Percentiles rank a stretch among this genome's conserved stretches.
Conservation (phyloP, 2,888 invertebrate genomes). For the Syrphus vitripennis region DNA sequence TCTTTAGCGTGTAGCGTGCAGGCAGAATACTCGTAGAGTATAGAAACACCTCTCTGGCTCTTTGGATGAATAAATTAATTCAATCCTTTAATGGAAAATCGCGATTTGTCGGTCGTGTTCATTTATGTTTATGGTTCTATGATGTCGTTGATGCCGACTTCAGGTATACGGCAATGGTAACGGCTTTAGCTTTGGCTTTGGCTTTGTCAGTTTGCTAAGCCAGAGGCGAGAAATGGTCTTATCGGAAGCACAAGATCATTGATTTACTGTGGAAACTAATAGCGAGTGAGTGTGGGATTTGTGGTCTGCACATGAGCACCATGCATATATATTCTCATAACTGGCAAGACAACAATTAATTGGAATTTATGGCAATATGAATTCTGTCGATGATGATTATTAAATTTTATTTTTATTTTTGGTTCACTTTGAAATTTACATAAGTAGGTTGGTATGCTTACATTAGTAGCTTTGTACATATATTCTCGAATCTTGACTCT, state of each 20-base stretch:
- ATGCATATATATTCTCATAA: not conserved
- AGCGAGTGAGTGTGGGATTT: slow-evolving; percentile 49
- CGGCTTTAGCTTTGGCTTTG: not conserved
- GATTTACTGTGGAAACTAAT: slow-evolving; percentile 46
- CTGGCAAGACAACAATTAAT: slow-evolving; percentile 19
- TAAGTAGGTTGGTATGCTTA: not conserved
- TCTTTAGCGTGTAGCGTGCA: too few species aligned
- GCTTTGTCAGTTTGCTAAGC: not conserved
- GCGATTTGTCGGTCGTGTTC: slow-evolving; percentile 52
- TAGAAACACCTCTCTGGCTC: slow-evolving; percentile 12
- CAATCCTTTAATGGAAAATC: slow-evolving; percentile 60
- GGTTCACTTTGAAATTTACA: slow-evolving; percentile 15
- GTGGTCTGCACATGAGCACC: slow-evolving; percentile 1
- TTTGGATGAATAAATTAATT: slow-evolving; percentile 59
- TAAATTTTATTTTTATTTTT: not conserved
- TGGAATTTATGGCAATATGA: slow-evolving; percentile 41
- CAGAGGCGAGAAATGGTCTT: slow-evolving; percentile 39
- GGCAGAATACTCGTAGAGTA: not conserved
- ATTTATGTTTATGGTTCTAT: slow-evolving; percentile 26
- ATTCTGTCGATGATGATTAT: not conserved
- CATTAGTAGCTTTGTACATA: not conserved
- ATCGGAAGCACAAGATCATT: slow-evolving; percentile 60
- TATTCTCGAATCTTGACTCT: slow-evolving; percentile 1
- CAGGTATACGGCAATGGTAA: too few species aligned
- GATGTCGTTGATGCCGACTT: not conserved